Base-by-base conservation (phyloP, 2,797 vertebrate species). In the Peromyscus aztecus region DNA sequence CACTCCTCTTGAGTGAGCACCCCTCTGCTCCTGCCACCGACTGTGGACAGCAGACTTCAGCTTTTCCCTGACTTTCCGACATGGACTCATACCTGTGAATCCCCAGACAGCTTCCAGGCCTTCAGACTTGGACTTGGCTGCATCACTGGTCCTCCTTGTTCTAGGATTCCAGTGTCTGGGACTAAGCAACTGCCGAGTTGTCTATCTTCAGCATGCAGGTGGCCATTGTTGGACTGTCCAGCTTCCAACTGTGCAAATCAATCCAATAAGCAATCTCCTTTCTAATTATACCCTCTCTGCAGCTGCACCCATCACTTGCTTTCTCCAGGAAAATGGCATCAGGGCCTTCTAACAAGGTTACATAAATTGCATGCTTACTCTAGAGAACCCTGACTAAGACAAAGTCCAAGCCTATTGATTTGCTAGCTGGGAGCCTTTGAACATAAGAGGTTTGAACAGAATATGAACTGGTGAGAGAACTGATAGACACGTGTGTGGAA, bases 391-490 rank as follows among this genome's bases (percentile, higher is more conserved):
- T 80, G 10, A 29, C 43, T 40, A 80, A 65, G 17, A 12, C 24
- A 21, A 80, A 82, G 29, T 80, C 24, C n/a, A 83, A 57, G 4
- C n/a, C 73, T 80, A 6, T 67, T 27, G 31, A 49, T 77, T 52
- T 89, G 37, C 29, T 67, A 93, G 46, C 40, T 75, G 31, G 40
- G 40, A 29, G 59, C 5, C 43, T 73, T 49, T n/a, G 49, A 29
- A 23, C 5, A 61, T 61, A 90, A 95, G 12, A 46, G 40, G 80
- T 80, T 69, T 23, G 65, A 71, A 67, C 10, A 94, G 89, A 81
- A 80, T n/a, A 23, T 46, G 3, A 31, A 46, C 17, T 46, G 21
- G 11, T 21, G 2, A 80, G 91, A 80, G 29, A 49, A 80, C 4
- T 52, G 23, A 24, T 2, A 12, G 43, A 52, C 0, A 88, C 61